These are phyloP conservation scores for Xiphorhynchus erythropygius DNA, from an alignment of 2,797 vertebrate species.

Conservation along the genomic window DNA sequence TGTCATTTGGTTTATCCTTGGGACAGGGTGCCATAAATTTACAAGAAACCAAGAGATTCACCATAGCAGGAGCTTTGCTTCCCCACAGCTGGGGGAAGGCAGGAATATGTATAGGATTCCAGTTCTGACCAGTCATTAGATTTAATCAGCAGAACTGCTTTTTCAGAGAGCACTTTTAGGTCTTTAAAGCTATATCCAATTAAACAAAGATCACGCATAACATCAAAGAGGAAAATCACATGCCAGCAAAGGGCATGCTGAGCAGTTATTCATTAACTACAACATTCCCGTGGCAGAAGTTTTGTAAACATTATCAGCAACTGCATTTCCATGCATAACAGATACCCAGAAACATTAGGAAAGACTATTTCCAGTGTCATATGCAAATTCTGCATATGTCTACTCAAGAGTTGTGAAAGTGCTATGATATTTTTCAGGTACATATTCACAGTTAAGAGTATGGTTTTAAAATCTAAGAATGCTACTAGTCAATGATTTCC, in stretches of 20 bases:
- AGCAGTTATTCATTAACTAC: slow-evolving; percentile 63
- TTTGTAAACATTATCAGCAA: slow-evolving; percentile 30
- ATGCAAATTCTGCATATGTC: not conserved
- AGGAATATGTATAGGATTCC: not conserved
- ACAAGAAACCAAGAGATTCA: not conserved
- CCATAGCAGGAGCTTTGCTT: not conserved
- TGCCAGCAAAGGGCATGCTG: slow-evolving; percentile 28
- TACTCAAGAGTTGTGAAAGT: not conserved
- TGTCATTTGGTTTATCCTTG: not conserved
- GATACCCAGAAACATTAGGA: not conserved
- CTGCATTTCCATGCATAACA: not conserved
- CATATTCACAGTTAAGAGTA: not conserved
- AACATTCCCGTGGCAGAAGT: slow-evolving; percentile 29
- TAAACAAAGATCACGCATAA: slow-evolving; percentile 43
- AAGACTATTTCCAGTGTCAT: not conserved
- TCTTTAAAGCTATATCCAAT: slow-evolving; percentile 43
- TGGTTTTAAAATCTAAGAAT: not conserved
- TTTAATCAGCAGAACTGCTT: slow-evolving; percentile 43
- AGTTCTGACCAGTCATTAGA: slow-evolving; percentile 37
- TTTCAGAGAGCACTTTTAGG: not conserved
- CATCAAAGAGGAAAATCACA: slow-evolving; percentile 63
- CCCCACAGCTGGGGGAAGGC: not conserved
- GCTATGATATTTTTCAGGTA: not conserved
- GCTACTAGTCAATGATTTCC: not conserved
- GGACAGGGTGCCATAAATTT: not conserved